Conservation (phyloP, 2,888 invertebrate species). For the Lycia hirtaria region DNA sequence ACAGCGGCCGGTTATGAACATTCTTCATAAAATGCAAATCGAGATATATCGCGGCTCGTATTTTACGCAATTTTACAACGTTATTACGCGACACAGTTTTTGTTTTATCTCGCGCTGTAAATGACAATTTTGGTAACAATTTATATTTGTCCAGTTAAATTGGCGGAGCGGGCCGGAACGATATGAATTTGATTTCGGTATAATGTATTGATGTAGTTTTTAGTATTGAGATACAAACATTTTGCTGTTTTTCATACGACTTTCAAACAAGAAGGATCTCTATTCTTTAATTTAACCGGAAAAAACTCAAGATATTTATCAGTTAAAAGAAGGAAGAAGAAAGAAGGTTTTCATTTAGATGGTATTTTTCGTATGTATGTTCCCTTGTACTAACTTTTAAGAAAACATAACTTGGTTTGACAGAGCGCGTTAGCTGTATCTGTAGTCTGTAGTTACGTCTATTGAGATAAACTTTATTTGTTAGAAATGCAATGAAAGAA, state of each 20-base stretch:
- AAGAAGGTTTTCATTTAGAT: too few species aligned
- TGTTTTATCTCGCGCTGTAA: slow-evolving; percentile 37
- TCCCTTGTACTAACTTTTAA: too few species aligned
- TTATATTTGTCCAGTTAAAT: slow-evolving; percentile 28
- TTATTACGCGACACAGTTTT: slow-evolving; percentile 33
- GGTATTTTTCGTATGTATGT: too few species aligned
- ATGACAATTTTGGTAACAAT: slow-evolving; percentile 33
- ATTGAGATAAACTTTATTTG: slow-evolving; percentile 8
- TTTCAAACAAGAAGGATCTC: too few species aligned
- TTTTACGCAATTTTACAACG: slow-evolving; percentile 35
- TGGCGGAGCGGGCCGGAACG: slow-evolving; percentile 4
- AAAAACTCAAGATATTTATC: too few species aligned
- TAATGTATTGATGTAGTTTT: slow-evolving; percentile 20
- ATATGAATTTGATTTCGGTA: slow-evolving; percentile 30
- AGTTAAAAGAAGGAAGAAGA: too few species aligned
- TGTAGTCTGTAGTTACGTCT: not conserved
- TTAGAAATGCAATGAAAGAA: slow-evolving; percentile 9
- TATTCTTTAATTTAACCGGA: too few species aligned
- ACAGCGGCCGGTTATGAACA: slow-evolving; percentile 28
- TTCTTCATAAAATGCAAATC: slow-evolving; percentile 41
- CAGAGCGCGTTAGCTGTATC: too few species aligned
- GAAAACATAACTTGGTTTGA: too few species aligned
- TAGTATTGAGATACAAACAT: not conserved
- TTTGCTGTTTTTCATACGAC: too few species aligned
- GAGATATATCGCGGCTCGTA: slow-evolving; percentile 32